Base-by-base conservation (phyloP, 2,113 vertebrate species). In the Vidua chalybeata region DNA sequence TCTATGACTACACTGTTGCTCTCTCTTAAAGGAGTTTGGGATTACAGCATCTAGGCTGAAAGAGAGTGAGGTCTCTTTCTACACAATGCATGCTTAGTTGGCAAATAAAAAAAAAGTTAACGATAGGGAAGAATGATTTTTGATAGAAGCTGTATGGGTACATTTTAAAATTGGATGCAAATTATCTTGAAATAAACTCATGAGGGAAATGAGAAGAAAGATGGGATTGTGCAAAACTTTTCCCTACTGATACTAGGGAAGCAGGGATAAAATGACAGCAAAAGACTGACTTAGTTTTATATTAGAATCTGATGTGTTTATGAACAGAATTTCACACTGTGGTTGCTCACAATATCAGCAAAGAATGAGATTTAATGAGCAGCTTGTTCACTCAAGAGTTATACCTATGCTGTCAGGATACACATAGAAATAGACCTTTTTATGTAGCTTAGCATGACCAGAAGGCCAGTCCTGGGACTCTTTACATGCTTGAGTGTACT, bases 171-270 rank as follows among this genome's bases (percentile, higher is more conserved):
- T 52, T 52, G 9, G 6, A 51, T 63, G 26, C 23, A 91, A 81
- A 67, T 78, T 93, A 64, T 52, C 51, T 52, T 78, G 56, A 91
- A 89, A 79, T 78, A 95, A 91, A 87, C 45, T 84, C 49, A 55
- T 84, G 18, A 67, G 37, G 28, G 41, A 91, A 91, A 89, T 72
- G 43, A 78, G 33, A 81, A 88, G 43, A 80, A 51, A 86, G 23
- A 45, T 15, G 2, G 48, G 21, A 63, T 17, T 89, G 11, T 48
- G 26, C 26, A 63, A 45, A 87, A 7, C 5, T n/a, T 82, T 43
- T 58, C 22, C 26, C 7, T 84, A n/a, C 8, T 84, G 39, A 43
- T 84, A 45, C 13, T 45, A 61, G 33, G 19, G 14, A 63, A 77
- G 46, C 51, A 84, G 13, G 6, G 16, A 84, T 30, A 48, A 81